These are phyloP conservation scores for Urocynchramus pylzowi DNA, from an alignment of 2,113 vertebrate species.

Conservation along the genomic window DNA sequence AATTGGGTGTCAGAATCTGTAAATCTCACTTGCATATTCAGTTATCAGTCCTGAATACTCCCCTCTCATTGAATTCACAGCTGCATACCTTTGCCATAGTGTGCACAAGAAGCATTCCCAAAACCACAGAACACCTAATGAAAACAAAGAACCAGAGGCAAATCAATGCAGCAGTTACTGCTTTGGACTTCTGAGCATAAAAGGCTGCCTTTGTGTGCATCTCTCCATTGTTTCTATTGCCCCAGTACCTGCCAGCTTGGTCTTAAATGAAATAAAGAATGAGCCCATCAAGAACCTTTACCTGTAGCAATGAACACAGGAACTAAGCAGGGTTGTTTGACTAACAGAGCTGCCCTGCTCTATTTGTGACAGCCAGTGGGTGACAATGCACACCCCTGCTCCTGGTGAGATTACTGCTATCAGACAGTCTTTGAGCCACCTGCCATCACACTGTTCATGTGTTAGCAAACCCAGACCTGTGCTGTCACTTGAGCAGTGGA, in stretches of 20 bases:
- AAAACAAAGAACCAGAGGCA: background rate
- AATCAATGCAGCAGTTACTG: background rate
- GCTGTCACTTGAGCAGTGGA: background rate
- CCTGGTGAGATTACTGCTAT: background rate
- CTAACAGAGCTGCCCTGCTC: background rate
- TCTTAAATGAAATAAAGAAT: background rate
- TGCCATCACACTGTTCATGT: background rate
- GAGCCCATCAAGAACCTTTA: background rate
- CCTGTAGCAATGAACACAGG: background rate
- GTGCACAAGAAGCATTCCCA: background rate
- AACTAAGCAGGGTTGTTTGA: background rate
- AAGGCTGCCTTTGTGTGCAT: background rate
- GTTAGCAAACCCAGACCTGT: background rate
- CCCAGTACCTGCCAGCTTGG: background rate
- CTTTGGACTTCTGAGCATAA: background rate
- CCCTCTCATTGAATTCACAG: background rate
- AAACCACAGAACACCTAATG: background rate
- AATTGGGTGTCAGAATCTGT: background rate
- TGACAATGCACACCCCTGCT: background rate
- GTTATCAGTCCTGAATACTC: background rate
- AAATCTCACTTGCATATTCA: constrained; percentile 29
- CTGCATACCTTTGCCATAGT: background rate
- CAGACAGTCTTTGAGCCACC: background rate
- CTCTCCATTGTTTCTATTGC: background rate
- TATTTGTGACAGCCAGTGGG: background rate